Conservation (phyloP, 2,113 vertebrate genomes). For the Chiloscyllium plagiosum region DNA sequence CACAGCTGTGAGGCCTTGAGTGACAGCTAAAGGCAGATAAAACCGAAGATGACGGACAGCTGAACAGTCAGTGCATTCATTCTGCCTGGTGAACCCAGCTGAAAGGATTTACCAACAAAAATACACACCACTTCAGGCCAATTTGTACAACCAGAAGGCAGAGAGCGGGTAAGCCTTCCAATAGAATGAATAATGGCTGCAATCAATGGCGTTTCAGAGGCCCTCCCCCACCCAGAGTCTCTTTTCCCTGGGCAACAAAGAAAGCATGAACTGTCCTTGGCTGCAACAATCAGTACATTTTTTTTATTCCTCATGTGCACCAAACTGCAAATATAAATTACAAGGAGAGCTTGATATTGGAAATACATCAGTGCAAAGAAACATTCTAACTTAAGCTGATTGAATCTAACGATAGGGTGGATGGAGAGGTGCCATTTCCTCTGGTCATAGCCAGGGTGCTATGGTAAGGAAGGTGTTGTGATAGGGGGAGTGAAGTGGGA, state of each 20-base stretch:
- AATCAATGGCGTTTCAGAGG: slow-evolving; percentile 43
- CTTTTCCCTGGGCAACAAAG: slow-evolving; percentile 46
- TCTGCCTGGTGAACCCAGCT: slow-evolving; percentile 70
- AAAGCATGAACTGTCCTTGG: slow-evolving; percentile 48
- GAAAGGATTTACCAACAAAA: slow-evolving; percentile 81
- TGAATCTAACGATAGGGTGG: not conserved
- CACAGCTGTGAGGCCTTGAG: slow-evolving; percentile 68
- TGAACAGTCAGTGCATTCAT: slow-evolving; percentile 70
- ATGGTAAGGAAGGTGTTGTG: too few species aligned
- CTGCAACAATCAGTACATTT: slow-evolving; percentile 39
- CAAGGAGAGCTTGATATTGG: not conserved
- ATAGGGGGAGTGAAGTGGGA: too few species aligned
- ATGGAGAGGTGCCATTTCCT: not conserved
- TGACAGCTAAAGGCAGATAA: slow-evolving; percentile 72
- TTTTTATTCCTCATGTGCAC: not conserved
- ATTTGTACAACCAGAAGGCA: slow-evolving; percentile 67
- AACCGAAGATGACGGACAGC: slow-evolving; percentile 62
- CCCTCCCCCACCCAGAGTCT: slow-evolving; percentile 43
- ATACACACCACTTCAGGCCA: slow-evolving; percentile 73
- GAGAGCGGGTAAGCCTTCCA: slow-evolving; percentile 51
- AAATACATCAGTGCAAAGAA: not conserved
- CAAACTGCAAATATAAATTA: not conserved
- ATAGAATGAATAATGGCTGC: slow-evolving; percentile 51
- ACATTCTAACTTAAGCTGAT: not conserved
- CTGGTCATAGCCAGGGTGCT: not conserved